Evolutionary conservation across 2,113 vertebrate genomes (phyloP).

Genomic region (Muntiacus reevesi): DNA sequence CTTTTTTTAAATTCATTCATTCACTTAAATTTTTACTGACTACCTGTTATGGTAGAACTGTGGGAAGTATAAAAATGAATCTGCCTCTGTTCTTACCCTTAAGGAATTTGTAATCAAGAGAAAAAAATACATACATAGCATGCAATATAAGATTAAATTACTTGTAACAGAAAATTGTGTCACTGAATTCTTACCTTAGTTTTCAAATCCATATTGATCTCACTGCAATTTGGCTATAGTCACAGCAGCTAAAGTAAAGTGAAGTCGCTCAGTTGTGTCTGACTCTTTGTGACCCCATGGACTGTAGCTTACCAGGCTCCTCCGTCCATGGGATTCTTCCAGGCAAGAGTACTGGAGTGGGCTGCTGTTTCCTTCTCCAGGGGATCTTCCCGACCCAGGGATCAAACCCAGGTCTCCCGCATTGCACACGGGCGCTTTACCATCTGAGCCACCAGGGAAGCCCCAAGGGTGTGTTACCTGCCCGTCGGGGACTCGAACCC

Average conservation of each 20-base stretch:
- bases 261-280: not conserved
- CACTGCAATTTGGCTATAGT: not conserved
- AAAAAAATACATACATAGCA: not conserved
- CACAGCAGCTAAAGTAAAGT: not conserved
- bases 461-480: not conserved
- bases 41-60: not conserved
- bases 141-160: not conserved
- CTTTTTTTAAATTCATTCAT: not conserved
- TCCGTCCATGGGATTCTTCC: not conserved
- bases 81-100: not conserved
- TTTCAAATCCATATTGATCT: not conserved
- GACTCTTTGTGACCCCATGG: not conserved
- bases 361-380: not conserved
- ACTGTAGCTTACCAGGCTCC: not conserved
- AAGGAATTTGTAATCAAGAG: not conserved
- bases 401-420: not conserved
- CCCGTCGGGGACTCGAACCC: accelerated
- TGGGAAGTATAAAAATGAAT: not conserved
- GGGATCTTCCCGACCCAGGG: not conserved
- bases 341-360: not conserved
- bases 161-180: not conserved
- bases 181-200: not conserved
- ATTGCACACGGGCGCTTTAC: not conserved
- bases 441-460: not conserved
- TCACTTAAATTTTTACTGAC: not conserved